Percentiles rank a stretch among this genome's conserved stretches.
These are phyloP conservation scores for Pelecanoides urinatrix DNA, from an alignment of 2,113 vertebrate genomes.

Conservation along the genomic window DNA sequence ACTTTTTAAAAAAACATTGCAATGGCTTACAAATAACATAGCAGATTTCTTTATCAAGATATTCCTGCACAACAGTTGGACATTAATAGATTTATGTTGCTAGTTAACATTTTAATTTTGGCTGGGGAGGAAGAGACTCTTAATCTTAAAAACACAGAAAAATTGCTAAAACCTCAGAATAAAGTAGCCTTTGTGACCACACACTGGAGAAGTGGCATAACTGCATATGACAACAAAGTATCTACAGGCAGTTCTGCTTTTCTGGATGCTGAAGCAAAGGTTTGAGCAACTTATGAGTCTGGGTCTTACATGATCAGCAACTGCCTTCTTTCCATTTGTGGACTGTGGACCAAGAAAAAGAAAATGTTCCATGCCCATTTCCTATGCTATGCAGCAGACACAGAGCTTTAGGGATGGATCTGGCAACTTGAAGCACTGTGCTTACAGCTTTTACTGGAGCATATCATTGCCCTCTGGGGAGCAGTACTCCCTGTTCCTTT, in stretches of 20 bases:
- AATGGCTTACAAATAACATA: neutral
- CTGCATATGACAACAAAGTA: neutral
- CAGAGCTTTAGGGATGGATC: neutral
- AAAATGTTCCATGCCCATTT: neutral
- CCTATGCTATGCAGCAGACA: neutral
- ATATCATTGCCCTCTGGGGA: neutral
- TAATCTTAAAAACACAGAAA: neutral
- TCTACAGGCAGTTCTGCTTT: neutral
- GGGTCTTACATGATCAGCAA: neutral
- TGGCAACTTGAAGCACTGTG: neutral
- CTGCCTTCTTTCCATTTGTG: neutral
- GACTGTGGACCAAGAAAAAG: neutral
- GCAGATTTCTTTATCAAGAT: neutral
- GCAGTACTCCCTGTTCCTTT: neutral
- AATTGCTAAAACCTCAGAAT: neutral
- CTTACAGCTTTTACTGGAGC: neutral
- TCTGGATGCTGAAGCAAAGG: conserved; percentile 38
- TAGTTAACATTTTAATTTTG: neutral
- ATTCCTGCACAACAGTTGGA: neutral
- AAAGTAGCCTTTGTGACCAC: neutral
- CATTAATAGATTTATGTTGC: neutral
- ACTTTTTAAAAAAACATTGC: neutral
- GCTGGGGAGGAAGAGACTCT: neutral
- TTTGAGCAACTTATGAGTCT: neutral
- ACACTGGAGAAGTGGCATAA: neutral